phyloP scores from a whole-genome alignment of 37 sponge, comb jelly and placozoan genomes.

The Spongilla lacustris region DNA sequence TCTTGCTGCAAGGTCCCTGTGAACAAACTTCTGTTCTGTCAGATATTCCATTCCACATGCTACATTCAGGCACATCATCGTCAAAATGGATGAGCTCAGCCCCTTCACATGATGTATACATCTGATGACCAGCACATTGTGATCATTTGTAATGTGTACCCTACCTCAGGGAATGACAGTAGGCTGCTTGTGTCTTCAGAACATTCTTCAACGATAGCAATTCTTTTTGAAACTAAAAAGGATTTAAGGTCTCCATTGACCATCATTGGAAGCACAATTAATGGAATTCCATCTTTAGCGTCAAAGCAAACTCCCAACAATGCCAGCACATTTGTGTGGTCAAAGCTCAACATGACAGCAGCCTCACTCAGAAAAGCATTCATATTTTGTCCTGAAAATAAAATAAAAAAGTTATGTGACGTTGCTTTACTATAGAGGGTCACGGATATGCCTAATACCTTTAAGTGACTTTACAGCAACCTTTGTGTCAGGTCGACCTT shows the following conservation, averaged over 20 bases:
- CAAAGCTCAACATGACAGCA: slow-evolving; percentile 26
- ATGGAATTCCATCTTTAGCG: slow-evolving; percentile 29
- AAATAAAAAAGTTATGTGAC: neutral
- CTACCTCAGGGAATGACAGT: neutral
- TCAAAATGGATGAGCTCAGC: too few relatives aligned
- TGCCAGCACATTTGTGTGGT: slow-evolving; percentile 54
- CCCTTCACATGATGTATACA: neutral
- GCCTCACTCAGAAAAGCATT: slow-evolving; percentile 39
- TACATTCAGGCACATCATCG: too few relatives aligned
- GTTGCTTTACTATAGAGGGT: neutral
- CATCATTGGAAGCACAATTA: slow-evolving; percentile 51
- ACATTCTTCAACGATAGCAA: too few relatives aligned
- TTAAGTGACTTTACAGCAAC: slow-evolving; percentile 18
- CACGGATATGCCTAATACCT: neutral
- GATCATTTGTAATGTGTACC: neutral
- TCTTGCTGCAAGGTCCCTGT: too few relatives aligned
- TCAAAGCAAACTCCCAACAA: slow-evolving; percentile 60
- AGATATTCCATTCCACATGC: too few relatives aligned
- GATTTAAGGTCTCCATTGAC: slow-evolving; percentile 40
- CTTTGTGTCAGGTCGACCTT: neutral
- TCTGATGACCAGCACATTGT: neutral
- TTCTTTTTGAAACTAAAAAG: slow-evolving; percentile 32
- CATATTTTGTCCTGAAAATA: neutral
- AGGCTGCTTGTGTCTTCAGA: neutral
- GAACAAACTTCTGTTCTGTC: too few relatives aligned